Evolutionary conservation across 2,888 invertebrate species (phyloP).

Genomic region (Tolmerus cingulatus): DNA sequence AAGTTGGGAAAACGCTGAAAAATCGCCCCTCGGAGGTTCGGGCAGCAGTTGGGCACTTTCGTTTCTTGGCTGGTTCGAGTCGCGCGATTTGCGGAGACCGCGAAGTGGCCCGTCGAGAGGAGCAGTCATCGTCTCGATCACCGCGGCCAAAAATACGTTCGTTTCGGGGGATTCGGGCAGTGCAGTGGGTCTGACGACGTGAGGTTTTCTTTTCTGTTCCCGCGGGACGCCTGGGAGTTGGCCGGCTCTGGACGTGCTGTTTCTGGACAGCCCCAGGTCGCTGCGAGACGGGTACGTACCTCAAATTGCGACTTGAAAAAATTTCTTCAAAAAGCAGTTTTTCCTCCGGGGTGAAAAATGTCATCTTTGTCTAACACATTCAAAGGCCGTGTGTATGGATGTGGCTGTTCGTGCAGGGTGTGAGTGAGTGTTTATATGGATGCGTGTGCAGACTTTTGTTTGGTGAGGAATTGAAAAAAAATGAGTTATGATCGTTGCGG

Average conservation of each 20-base stretch:
- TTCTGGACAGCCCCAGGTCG: neutral
- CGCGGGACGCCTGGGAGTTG: neutral
- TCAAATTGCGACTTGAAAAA: conserved; percentile 14
- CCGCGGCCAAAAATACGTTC: neutral
- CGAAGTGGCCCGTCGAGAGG: neutral
- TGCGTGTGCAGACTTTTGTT: conserved; percentile 14
- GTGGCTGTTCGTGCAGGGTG: neutral
- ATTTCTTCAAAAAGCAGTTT: neutral
- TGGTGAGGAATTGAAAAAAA: neutral
- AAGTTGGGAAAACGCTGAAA: neutral
- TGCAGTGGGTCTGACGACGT: neutral
- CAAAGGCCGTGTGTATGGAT: neutral
- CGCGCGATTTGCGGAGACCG: neutral
- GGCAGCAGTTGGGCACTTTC: neutral
- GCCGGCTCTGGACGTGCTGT: neutral
- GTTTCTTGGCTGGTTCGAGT: neutral
- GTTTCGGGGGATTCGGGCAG: neutral
- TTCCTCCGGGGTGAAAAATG: conserved; percentile 12
- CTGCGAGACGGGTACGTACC: neutral
- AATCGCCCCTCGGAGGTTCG: neutral
- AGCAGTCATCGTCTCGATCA: neutral
- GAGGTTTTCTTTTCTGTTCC: neutral
- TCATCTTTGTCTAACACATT: conserved; percentile 1
- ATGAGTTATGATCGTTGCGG: neutral
- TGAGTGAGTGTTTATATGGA: neutral